Base-by-base conservation (phyloP, 2,888 invertebrate genomes). In the Apotomis capreana region DNA sequence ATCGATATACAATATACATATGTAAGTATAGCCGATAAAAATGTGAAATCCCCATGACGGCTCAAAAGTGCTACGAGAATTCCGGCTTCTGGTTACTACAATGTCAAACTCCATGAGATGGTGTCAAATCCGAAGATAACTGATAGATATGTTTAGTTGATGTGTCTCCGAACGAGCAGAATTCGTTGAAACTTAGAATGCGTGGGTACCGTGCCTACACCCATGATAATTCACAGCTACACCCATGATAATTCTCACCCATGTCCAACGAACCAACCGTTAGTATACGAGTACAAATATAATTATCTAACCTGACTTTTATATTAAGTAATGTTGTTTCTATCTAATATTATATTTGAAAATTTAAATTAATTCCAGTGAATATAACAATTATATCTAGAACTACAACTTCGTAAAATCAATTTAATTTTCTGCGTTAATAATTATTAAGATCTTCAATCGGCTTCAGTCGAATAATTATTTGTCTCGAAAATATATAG, bases 221-320 rank as follows among this genome's bases (percentile, higher is more conserved):
- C 64, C 15, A 62, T 90, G 92, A 92, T 92, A 93, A 92, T 93
- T 92, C 91, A 91, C 92, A 90, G 90, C 81, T 85, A 92, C 92
- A 92, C 92, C 92, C 92, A 91, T 90, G 92, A 92, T 92, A 93
- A 92, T 93, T 92, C 91, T 91, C 92, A 90, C 91, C 81, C 85
- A 92, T 93, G 92, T 92, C 92, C 92, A 91, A 90, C 67, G 60
- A 57, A 64, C 54, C 59, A 73, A 68, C 67, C 52, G 52, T 55
- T 49, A 69, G 40, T 40, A 40, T 6, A 6, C 6, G 0, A 40
- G 40, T 40, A 40, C 40, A 13, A 54, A 15, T 44, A 55, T 55
- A 26, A 57, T 36, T 4, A 26, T 5, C 65, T 57, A 65, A 57
- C 65, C 65, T 57, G 15, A 4, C 15, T 63, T 13, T 36, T 13